Base-by-base conservation (phyloP, 2,113 vertebrate species). In the Scopus umbretta region DNA sequence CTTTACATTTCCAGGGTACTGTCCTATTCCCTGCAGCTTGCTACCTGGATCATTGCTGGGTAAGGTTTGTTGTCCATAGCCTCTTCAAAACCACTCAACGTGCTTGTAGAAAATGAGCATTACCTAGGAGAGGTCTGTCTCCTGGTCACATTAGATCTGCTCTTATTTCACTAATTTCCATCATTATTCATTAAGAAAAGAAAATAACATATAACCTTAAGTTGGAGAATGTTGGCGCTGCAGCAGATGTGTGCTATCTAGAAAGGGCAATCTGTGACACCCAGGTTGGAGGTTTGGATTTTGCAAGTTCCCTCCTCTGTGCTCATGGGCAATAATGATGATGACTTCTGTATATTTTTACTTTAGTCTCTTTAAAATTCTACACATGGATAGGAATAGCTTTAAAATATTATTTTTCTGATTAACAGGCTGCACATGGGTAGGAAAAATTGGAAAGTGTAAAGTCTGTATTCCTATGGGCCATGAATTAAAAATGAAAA, bases 401-500 rank as follows among this genome's bases (percentile, higher is more conserved):
- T 92, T 92, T 83, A 62, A 90, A 96, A 76, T 90, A 66, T 88
- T 95, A 83, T 96, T 95, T 92, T 96, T 80, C 73, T 94, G 74
- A 94, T 94, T 93, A 96, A 80, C 81, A 86, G 58, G 62, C 88
- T 93, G 62, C 79, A 86, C 90, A 95, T 62, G 94, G 62, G 50
- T 76, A 93, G 71, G 59, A 90, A 95, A 96, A 90, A 94, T 47
- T 90, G 87, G 59, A 76, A 92, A 93, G 93, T 94, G 90, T 93
- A 80, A 93, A 96, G 67, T 47, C 66, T 92, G 30, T 96, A 78
- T 93, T 97, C 96, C 89, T 97, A 62, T 90, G 87, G 89, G 91
- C 91, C 80, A 95, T 96, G 95, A 97, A 97, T 96, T 97, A 93
- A 95, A 95, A 96, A 95, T 95, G 86, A 96, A 94, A 96, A 91